Evolutionary conservation across 2,888 invertebrate species (phyloP), one percentile per base, ranked within the genome.

Genomic region (Noctuana brunneofusca): DNA sequence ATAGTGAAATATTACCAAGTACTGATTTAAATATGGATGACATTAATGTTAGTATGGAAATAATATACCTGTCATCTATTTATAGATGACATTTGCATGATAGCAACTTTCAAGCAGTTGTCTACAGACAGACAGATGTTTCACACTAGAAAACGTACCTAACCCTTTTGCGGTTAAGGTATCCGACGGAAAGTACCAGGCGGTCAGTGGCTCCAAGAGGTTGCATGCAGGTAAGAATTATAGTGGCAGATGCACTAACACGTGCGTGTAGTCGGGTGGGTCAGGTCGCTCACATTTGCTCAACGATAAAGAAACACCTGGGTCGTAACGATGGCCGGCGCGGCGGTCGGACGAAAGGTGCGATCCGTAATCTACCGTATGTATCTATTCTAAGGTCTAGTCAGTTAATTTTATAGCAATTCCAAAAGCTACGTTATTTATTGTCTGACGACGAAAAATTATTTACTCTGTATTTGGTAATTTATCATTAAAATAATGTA

Each of bases 171-270:
- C 49, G 38, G 20, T 22, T 43, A 54, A 12, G 50, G 54, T 55
- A 56, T 50, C 58, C 65, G 64, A 60, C 50, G 55, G 59, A 65
- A 65, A 62, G 66, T 69, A 72, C 71, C 71, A 71, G 72, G 72
- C 70, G 72, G 67, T 63, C 69, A 70, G 66, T 52, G 65, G 67
- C 66, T 59, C 38, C 62, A 58, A 41, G 68, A 65, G 66, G 50
- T 65, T 56, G 66, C 68, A 71, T 38, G 62, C 46, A 81, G 82
- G 80, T 80, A 81, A 71, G 58, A 30, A 66, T 81, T 78, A 84
- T 78, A 70, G 66, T 66, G 75, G 82, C 89, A 88, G 89, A 85
- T 87, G 87, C 71, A 71, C 24, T 50, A 74, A 77, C 88, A 83
- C 86, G 89, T 82, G 85, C 82, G 72, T 48, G 48, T 48, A 48